These are phyloP conservation scores for Ptyas mucosa DNA, from an alignment of 2,113 vertebrate genomes.

Conservation along the genomic window DNA sequence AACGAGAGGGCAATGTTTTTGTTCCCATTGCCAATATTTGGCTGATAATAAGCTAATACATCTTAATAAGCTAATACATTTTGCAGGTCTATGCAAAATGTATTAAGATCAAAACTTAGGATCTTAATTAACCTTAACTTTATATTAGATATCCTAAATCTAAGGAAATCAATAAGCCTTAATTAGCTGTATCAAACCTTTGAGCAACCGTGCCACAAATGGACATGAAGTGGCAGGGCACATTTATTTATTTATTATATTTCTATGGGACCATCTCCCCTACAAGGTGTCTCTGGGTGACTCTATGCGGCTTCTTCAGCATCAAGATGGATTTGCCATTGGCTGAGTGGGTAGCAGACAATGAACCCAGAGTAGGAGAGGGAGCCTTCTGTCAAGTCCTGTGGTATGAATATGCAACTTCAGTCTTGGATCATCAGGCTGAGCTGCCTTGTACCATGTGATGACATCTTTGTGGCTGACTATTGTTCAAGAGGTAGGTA, in stretches of 20 bases:
- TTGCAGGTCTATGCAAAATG: background rate
- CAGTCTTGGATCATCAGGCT: background rate
- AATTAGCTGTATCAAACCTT: background rate
- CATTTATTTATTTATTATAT: no score
- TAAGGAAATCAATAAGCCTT: background rate
- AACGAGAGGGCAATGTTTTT: background rate
- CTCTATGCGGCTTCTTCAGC: no score
- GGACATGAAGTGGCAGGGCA: background rate
- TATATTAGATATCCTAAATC: background rate
- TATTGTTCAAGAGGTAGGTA: background rate
- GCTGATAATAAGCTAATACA: background rate
- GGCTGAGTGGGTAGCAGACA: background rate
- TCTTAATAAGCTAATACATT: background rate
- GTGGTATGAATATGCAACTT: background rate
- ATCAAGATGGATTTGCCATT: background rate
- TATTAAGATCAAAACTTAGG: background rate
- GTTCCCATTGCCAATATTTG: background rate
- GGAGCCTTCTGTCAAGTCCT: background rate
- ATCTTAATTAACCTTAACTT: no score
- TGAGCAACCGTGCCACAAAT: background rate
- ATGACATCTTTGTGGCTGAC: background rate
- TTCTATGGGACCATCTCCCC: no score
- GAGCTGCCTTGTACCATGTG: background rate
- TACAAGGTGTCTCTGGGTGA: no score
- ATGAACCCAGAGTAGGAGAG: background rate